phyloP scores from a whole-genome alignment of 92 coral and sea anemone genomes.

The Actinostola sp. region DNA sequence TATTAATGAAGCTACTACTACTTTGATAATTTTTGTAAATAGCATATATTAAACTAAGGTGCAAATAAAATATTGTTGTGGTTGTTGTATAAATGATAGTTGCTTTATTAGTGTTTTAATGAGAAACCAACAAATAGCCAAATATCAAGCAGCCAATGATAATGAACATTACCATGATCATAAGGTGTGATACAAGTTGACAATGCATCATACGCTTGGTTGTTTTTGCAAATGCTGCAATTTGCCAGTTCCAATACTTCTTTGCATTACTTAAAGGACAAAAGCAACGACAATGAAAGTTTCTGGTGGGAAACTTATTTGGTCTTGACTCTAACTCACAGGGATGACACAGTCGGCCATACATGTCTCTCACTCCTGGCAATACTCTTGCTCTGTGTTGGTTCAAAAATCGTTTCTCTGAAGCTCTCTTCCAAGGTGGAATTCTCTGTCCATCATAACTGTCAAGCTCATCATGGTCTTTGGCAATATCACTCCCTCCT shows the following conservation, averaged over 20 bases:
- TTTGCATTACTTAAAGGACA: constrained; percentile 76
- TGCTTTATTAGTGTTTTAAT: too few species aligned
- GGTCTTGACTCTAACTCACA: constrained; percentile 78
- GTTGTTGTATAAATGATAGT: not conserved
- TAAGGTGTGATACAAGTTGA: constrained; percentile 78
- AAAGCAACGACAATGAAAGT: constrained; percentile 67
- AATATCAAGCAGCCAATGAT: constrained; percentile 73
- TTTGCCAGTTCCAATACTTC: constrained; percentile 85
- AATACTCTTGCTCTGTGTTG: constrained; percentile 69
- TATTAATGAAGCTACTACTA: not conserved
- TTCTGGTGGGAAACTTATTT: constrained; percentile 63
- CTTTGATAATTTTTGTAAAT: too few species aligned
- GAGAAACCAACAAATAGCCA: constrained; percentile 72
- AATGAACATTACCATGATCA: constrained; percentile 75
- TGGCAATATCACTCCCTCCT: constrained; percentile 66
- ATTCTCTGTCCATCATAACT: constrained; percentile 26
- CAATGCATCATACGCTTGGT: constrained; percentile 65
- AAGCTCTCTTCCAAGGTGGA: constrained; percentile 88
- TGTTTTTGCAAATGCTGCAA: constrained; percentile 73
- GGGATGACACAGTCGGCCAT: constrained; percentile 85
- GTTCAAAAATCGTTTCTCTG: constrained; percentile 69
- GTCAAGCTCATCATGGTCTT: constrained; percentile 28
- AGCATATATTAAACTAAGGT: not conserved
- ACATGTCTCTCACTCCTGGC: constrained; percentile 82
- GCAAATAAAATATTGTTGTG: not conserved